Evolutionary conservation across 2,797 vertebrate genomes (phyloP).

Genomic region (Malacoraja senta): DNA sequence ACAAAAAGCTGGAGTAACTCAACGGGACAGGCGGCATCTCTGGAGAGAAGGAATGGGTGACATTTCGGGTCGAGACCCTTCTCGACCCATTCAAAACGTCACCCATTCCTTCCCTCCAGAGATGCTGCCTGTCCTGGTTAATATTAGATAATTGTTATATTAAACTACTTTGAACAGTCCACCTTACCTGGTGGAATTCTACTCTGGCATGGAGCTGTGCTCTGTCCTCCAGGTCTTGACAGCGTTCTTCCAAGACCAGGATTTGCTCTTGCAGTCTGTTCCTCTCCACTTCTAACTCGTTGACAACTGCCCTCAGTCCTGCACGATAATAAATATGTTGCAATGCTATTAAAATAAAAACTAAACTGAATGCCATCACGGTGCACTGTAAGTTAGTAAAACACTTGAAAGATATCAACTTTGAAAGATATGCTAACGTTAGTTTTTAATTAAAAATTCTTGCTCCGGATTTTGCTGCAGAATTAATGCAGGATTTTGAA

Average conservation of each 20-base stretch:
- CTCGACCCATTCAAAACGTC: no score
- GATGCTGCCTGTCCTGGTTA: no score
- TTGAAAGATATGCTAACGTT: neutral
- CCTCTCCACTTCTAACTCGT: constrained; percentile 80
- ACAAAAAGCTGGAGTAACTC: no score
- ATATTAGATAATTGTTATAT: neutral
- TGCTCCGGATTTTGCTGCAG: neutral
- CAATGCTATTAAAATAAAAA: neutral
- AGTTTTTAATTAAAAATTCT: neutral
- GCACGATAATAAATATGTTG: constrained; percentile 42
- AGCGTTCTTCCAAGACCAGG: constrained; percentile 73
- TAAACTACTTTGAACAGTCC: neutral
- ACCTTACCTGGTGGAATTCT: constrained; percentile 73
- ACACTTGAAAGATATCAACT: neutral
- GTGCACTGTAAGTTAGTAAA: neutral
- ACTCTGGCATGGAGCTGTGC: constrained; percentile 78
- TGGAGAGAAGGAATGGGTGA: no score
- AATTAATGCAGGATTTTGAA: neutral
- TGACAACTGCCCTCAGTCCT: constrained; percentile 76
- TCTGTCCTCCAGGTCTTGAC: constrained; percentile 76
- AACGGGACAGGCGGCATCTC: no score
- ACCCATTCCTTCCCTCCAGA: no score
- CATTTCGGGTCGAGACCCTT: no score
- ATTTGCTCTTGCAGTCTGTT: constrained; percentile 91
- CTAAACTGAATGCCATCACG: neutral